Percentiles rank a stretch among this genome's conserved stretches.
phyloP scores from a whole-genome alignment of 2,888 invertebrate species.

The Morinoia aosen region DNA sequence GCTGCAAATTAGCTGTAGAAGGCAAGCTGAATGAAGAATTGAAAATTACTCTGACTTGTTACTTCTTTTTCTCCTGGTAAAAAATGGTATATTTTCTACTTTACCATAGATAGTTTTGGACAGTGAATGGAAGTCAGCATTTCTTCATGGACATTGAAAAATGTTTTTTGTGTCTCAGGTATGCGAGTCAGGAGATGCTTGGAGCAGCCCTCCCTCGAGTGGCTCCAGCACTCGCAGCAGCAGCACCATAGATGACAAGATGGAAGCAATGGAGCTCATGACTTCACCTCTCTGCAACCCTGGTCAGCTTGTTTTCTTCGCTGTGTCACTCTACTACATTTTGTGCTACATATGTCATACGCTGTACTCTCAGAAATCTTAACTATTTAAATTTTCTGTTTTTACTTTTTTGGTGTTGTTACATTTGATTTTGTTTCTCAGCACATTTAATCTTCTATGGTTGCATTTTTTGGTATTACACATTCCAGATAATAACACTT shows the following conservation, averaged over 20 bases:
- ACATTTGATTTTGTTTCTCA: too few species aligned
- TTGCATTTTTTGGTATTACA: too few species aligned
- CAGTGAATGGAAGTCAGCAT: not conserved
- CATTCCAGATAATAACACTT: too few species aligned
- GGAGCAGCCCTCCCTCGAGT: constrained; percentile 26
- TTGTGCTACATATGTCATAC: not conserved
- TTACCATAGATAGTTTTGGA: not conserved
- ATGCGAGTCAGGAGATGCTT: constrained; percentile 9
- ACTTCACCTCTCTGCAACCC: constrained; percentile 8
- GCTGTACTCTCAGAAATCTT: not conserved
- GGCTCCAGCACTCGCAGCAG: constrained; percentile 45
- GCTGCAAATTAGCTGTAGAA: not conserved
- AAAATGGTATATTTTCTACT: too few species aligned
- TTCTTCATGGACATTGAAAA: not conserved
- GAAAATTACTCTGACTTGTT: not conserved
- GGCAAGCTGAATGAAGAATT: not conserved
- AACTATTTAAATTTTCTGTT: too few species aligned
- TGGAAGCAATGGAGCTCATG: not conserved
- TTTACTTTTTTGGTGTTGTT: too few species aligned
- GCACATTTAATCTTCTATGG: too few species aligned
- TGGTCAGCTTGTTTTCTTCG: not conserved
- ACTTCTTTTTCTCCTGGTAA: not conserved
- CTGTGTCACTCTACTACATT: not conserved
- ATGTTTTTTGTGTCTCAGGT: not conserved
- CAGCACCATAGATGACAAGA: constrained; percentile 41